Percentiles rank a stretch among this genome's conserved stretches.
Conservation (phyloP, 1,140 invertebrate genomes). For the Geopemphigus sp. region DNA sequence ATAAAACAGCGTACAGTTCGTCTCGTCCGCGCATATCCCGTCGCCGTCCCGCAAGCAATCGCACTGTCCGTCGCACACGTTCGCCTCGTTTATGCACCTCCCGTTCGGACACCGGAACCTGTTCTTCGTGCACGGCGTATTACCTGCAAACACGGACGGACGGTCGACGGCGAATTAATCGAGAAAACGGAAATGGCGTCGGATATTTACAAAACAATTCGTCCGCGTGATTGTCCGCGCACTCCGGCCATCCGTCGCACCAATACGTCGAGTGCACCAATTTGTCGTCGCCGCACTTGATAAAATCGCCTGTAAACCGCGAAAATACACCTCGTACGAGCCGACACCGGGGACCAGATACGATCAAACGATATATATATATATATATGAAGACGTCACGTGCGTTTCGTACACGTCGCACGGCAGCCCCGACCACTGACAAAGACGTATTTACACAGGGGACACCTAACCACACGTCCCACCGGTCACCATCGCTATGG, state of each 20-base stretch:
- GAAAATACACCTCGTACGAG: too few species aligned
- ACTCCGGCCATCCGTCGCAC: conserved; percentile 60
- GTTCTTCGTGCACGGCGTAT: neutral
- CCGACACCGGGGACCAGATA: too few species aligned
- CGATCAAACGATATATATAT: too few species aligned
- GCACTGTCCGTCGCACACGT: conserved; percentile 66
- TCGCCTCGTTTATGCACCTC: conserved; percentile 63
- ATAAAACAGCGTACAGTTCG: conserved; percentile 55
- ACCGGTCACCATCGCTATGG: too few species aligned
- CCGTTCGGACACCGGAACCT: conserved; percentile 61
- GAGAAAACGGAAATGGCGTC: too few species aligned
- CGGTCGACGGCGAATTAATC: too few species aligned
- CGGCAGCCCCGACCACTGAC: too few species aligned
- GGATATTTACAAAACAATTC: conserved; percentile 58
- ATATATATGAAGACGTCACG: too few species aligned
- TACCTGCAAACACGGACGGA: neutral
- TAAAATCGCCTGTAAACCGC: conserved; percentile 51
- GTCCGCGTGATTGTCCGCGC: conserved; percentile 57
- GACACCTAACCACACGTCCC: too few species aligned
- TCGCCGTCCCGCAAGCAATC: conserved; percentile 61
- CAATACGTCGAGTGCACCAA: conserved; percentile 56
- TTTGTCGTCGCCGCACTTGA: conserved; percentile 55
- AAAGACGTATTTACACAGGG: too few species aligned
- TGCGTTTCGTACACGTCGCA: too few species aligned
- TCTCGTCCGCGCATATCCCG: conserved; percentile 57